A percentile compares a stretch with the other conserved stretches of the same genome.
Evolutionary conservation across 2,888 invertebrate genomes (phyloP).

Genomic region (Pilophorus perplexus): DNA sequence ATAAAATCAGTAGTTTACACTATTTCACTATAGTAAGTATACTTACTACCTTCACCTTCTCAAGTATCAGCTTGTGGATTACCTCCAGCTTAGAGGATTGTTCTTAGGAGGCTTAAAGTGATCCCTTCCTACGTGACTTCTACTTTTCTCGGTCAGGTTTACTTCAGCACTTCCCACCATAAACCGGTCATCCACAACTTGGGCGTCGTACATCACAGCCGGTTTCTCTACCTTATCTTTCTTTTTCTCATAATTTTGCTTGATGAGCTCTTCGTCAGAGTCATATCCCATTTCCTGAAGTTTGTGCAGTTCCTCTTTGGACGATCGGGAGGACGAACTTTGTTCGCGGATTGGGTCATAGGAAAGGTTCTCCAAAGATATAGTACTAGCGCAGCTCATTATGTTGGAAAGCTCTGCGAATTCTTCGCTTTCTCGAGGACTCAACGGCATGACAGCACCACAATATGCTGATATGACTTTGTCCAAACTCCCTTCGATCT

Average conservation of each 20-base stretch:
- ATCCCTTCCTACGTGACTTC: too few relatives aligned
- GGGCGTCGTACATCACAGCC: background rate
- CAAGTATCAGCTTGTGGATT: too few relatives aligned
- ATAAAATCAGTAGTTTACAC: too few relatives aligned
- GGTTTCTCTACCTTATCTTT: background rate
- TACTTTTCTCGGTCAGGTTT: too few relatives aligned
- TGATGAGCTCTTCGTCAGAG: conserved; percentile 22
- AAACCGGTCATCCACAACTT: background rate
- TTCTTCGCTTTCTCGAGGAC: background rate
- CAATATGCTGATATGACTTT: too few relatives aligned
- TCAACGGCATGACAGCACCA: background rate
- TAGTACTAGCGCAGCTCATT: background rate
- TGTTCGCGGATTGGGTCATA: too few relatives aligned
- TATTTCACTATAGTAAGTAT: too few relatives aligned
- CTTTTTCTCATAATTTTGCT: conserved; percentile 1
- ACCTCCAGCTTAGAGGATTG: too few relatives aligned
- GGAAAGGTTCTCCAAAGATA: background rate
- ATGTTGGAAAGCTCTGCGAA: background rate
- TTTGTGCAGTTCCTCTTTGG: too few relatives aligned
- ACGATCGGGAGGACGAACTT: background rate
- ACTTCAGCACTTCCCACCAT: too few relatives aligned
- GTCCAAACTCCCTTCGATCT: background rate
- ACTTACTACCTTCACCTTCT: too few relatives aligned
- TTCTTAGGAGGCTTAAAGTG: too few relatives aligned
- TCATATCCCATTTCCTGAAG: conserved; percentile 17